Evolutionary conservation across 2,888 invertebrate species (phyloP).

Genomic region (Drosophila recens): DNA sequence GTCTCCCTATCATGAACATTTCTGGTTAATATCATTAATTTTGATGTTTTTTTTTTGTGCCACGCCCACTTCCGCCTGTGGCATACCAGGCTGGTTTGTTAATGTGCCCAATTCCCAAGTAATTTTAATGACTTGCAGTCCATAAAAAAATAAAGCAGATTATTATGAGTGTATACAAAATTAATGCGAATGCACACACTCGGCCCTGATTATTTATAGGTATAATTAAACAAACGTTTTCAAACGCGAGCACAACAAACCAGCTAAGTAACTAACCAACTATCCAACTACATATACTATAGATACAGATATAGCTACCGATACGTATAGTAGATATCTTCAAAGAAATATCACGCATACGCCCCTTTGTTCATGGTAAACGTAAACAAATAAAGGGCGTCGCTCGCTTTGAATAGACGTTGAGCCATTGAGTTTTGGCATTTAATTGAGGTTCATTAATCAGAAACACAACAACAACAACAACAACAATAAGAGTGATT

Average conservation of each 20-base stretch:
- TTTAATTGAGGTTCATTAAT: slow-evolving; percentile 75
- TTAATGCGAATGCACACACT: slow-evolving; percentile 67
- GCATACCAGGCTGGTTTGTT: slow-evolving; percentile 27
- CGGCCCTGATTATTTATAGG: slow-evolving; percentile 74
- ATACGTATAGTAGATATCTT: slow-evolving; percentile 12
- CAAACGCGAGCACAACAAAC: slow-evolving; percentile 39
- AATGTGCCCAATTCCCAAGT: slow-evolving; percentile 48
- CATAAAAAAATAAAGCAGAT: slow-evolving; percentile 48
- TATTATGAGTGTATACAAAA: slow-evolving; percentile 66
- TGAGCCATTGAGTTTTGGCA: slow-evolving; percentile 42
- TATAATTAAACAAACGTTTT: slow-evolving; percentile 74
- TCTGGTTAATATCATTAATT: background rate
- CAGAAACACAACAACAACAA: slow-evolving; percentile 43
- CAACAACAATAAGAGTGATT: slow-evolving; percentile 39
- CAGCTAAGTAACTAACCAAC: slow-evolving; percentile 15
- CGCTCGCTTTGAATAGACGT: slow-evolving; percentile 11
- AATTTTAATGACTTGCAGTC: slow-evolving; percentile 66
- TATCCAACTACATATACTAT: slow-evolving; percentile 2
- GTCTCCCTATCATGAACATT: background rate
- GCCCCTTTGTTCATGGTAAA: slow-evolving; percentile 39
- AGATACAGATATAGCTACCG: slow-evolving; percentile 4
- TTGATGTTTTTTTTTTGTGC: slow-evolving; percentile 9
- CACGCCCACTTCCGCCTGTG: slow-evolving; percentile 47
- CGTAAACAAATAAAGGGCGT: slow-evolving; percentile 55
- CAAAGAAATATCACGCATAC: slow-evolving; percentile 56